These are phyloP conservation scores for Callinectes sapidus DNA, from an alignment of 2,888 invertebrate genomes.

Conservation along the genomic window DNA sequence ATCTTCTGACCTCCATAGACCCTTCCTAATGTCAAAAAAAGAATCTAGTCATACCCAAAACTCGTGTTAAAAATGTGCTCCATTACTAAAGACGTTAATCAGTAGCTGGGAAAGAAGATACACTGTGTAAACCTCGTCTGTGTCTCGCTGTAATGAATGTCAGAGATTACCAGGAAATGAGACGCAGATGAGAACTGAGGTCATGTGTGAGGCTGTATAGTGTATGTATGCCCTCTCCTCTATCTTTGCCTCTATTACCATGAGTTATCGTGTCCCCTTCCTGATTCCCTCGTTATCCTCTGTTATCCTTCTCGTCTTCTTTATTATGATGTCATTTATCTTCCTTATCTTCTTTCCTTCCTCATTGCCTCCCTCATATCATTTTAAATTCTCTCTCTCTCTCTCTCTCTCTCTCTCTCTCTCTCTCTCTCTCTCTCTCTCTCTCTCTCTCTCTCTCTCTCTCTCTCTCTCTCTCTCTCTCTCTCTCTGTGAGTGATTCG, in stretches of 20 bases:
- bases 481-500: not conserved
- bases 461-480: not conserved
- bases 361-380: not conserved
- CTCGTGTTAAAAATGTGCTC: too few species aligned
- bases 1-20: too few species aligned
- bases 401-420: conserved; percentile 17
- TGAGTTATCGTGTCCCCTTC: not conserved
- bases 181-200: too few species aligned
- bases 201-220: too few species aligned
- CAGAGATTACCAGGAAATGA: too few species aligned
- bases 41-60: too few species aligned
- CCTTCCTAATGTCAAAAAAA: too few species aligned
- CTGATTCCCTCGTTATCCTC: conserved; percentile 1
- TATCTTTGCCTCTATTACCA: not conserved
- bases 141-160: too few species aligned
- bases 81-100: too few species aligned
- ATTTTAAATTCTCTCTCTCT: not conserved
- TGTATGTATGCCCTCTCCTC: too few species aligned
- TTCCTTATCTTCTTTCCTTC: not conserved
- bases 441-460: not conserved
- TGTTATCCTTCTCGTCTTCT: not conserved
- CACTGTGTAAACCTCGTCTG: not conserved
- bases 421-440: conserved; percentile 1
- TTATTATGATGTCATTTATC: too few species aligned
- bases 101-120: too few species aligned